phyloP scores from a whole-genome alignment of 1,140 invertebrate genomes.

The Drosophila varians region DNA sequence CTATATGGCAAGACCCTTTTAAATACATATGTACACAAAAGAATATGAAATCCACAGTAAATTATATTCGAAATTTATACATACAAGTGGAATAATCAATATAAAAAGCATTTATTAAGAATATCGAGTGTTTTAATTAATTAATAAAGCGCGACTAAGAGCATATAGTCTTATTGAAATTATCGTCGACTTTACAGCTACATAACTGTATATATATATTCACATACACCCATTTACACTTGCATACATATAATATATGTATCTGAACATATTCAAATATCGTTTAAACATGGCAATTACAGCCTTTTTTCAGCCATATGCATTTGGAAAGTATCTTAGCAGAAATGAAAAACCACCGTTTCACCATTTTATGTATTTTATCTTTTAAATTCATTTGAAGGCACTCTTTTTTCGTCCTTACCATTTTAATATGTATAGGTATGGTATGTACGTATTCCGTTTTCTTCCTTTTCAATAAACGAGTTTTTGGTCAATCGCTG shows the following conservation, averaged over 20 bases:
- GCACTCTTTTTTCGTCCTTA: constrained; percentile 44
- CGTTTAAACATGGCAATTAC: not conserved
- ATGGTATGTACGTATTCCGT: constrained; percentile 14
- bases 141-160: not conserved
- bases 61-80: not conserved
- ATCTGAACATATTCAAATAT: constrained; percentile 1
- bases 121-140: not conserved
- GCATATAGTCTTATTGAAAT: not conserved
- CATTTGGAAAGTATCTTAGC: not conserved
- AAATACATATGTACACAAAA: not conserved
- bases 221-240: constrained; percentile 17
- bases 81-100: constrained; percentile 4
- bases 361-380: not conserved
- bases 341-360: not conserved
- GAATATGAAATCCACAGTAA: not conserved
- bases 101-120: not conserved
- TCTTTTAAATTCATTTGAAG: not conserved
- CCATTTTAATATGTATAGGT: constrained; percentile 52
- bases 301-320: not conserved
- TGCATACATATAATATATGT: constrained; percentile 20
- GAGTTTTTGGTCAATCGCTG: not conserved
- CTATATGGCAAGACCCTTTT: not conserved
- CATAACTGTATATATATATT: constrained; percentile 11
- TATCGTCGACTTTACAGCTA: not conserved
- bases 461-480: constrained; percentile 5